phyloP scores from a whole-genome alignment of 2,888 invertebrate species.

The Ctena decussata region DNA sequence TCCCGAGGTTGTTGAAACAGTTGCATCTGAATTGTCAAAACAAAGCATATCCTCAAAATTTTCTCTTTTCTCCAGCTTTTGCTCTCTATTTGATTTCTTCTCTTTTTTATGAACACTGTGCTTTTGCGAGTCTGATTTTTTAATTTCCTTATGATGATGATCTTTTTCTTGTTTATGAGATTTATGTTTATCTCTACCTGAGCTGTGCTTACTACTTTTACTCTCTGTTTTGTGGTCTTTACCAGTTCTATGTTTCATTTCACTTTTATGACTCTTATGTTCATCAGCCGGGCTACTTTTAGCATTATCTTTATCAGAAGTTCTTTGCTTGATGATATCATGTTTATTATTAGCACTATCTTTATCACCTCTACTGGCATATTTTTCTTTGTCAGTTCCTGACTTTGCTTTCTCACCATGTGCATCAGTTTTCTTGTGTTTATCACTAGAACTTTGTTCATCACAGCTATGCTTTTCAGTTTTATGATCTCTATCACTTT shows the following conservation, averaged over 20 bases:
- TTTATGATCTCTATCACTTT: neutral
- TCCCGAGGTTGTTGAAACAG: neutral
- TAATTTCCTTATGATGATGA: neutral
- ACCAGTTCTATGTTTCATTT: slow-evolving; percentile 22
- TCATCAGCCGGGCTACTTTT: neutral
- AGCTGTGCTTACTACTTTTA: neutral
- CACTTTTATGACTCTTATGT: neutral
- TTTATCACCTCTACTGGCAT: neutral
- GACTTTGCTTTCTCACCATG: neutral
- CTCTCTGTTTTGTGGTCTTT: neutral
- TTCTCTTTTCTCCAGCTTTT: neutral
- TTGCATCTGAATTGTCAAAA: slow-evolving; percentile 68
- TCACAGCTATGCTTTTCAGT: neutral
- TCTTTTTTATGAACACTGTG: neutral
- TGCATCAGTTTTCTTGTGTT: neutral
- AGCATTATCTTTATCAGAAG: neutral
- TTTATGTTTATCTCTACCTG: neutral
- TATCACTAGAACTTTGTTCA: neutral
- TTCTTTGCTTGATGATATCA: neutral
- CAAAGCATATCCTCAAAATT: slow-evolving; percentile 61
- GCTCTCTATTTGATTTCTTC: slow-evolving; percentile 16
- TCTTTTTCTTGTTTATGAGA: neutral
- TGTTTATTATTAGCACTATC: neutral
- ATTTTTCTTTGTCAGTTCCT: neutral
- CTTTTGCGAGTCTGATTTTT: neutral